Evolutionary conservation across 1,140 invertebrate species (phyloP).

Genomic region (Heterodera schachtii): DNA sequence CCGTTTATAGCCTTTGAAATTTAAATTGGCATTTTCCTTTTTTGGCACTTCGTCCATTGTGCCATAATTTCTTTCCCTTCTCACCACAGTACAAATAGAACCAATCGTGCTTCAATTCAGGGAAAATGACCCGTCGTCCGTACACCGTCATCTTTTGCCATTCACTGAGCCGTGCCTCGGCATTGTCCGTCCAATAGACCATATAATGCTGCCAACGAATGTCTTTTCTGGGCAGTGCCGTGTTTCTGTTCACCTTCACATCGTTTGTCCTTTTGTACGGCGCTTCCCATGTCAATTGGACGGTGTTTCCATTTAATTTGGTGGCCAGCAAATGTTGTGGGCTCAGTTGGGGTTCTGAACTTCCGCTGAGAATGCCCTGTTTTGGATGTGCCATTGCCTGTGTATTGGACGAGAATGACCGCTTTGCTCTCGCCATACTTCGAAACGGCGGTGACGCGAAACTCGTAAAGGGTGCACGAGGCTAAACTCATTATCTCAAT

Average conservation of each 20-base stretch:
- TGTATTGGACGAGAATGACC: conserved; percentile 62
- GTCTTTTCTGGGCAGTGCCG: too few relatives aligned
- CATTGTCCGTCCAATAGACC: conserved; percentile 65
- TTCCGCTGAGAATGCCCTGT: background rate
- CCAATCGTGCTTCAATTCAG: conserved; percentile 65
- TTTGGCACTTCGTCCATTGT: too few relatives aligned
- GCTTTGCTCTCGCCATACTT: conserved; percentile 64
- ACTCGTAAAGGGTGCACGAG: conserved; percentile 64
- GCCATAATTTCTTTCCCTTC: background rate
- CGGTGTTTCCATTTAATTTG: conserved; percentile 60
- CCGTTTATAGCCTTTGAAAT: too few relatives aligned
- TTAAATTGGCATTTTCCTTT: too few relatives aligned
- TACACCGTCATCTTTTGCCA: conserved; percentile 63
- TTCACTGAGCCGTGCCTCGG: conserved; percentile 53
- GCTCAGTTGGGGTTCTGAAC: conserved; percentile 61
- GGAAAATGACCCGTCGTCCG: conserved; percentile 59
- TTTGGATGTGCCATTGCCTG: conserved; percentile 41
- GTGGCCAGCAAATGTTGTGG: conserved; percentile 64
- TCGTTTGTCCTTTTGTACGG: conserved; percentile 61
- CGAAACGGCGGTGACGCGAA: conserved; percentile 63
- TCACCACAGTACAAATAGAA: conserved; percentile 51
- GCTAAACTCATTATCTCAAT: conserved; percentile 63
- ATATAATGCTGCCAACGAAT: conserved; percentile 58
- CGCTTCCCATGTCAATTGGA: conserved; percentile 64
- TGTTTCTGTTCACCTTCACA: conserved; percentile 50